phyloP scores from a whole-genome alignment of 1,140 invertebrate genomes.

The Mizuhopecten yessoensis region DNA sequence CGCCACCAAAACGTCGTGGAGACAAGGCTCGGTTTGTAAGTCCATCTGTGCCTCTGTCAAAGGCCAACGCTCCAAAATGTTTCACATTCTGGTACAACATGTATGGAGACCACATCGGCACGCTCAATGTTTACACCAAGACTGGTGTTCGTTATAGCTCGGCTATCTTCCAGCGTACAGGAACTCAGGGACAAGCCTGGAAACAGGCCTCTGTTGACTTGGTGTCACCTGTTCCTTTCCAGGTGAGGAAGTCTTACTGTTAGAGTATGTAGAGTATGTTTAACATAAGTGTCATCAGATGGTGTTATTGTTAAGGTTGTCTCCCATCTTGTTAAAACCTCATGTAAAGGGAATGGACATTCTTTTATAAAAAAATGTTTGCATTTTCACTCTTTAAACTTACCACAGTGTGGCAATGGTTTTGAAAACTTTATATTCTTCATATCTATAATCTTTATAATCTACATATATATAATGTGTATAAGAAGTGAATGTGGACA shows the following conservation, averaged over 20 bases:
- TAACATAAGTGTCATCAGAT: no score
- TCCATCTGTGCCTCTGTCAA: conserved; percentile 52
- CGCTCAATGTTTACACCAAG: conserved; percentile 75
- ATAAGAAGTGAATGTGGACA: no score
- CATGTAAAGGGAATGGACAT: no score
- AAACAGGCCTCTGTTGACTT: conserved; percentile 71
- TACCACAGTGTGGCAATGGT: no score
- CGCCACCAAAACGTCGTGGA: conserved; percentile 64
- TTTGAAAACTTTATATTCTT: no score
- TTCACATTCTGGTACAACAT: conserved; percentile 89
- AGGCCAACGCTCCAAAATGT: conserved; percentile 62
- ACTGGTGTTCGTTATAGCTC: conserved; percentile 56
- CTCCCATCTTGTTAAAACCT: no score
- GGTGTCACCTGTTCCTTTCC: conserved; percentile 60
- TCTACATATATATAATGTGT: no score
- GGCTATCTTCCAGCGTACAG: conserved; percentile 70
- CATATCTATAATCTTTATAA: no score
- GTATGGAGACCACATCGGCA: conserved; percentile 85
- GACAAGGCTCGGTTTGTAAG: conserved; percentile 76
- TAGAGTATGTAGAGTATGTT: no score
- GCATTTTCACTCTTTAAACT: no score
- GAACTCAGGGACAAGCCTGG: conserved; percentile 79
- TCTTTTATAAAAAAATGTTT: no score
- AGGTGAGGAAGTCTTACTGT: conserved; percentile 61
- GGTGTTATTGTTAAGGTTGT: no score